phyloP scores from a whole-genome alignment of 1,140 invertebrate species.

The Phymorhynchus buccinoides region DNA sequence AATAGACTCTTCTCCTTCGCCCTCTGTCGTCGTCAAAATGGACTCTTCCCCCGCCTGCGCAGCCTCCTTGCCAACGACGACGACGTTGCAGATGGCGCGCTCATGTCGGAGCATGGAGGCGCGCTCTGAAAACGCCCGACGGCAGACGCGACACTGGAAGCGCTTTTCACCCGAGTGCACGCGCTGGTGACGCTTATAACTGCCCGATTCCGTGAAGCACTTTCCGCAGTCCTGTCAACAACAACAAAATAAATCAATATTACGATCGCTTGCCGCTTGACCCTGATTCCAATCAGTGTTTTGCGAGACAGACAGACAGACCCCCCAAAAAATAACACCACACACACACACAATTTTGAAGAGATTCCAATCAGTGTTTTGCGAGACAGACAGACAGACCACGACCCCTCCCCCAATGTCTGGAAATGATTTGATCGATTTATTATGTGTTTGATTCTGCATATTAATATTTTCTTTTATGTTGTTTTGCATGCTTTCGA shows the following conservation, averaged over 20 bases:
- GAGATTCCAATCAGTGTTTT: too few species aligned
- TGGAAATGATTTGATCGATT: too few species aligned
- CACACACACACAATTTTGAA: neutral
- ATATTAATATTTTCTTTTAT: too few species aligned
- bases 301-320: too few species aligned
- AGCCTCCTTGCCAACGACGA: neutral
- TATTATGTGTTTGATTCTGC: too few species aligned
- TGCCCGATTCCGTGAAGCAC: constrained; percentile 44
- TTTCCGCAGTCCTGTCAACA: constrained; percentile 38
- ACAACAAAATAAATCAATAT: too few species aligned
- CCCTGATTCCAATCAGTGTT: too few species aligned
- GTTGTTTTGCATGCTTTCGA: too few species aligned
- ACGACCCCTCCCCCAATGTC: too few species aligned
- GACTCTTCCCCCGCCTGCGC: neutral
- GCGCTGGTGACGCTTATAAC: constrained; percentile 45
- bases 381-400: too few species aligned
- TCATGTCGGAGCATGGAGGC: constrained; percentile 37
- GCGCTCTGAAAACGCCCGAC: constrained; percentile 43
- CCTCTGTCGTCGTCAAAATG: neutral
- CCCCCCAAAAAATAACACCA: too few species aligned
- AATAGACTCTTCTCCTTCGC: neutral
- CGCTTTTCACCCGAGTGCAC: constrained; percentile 49
- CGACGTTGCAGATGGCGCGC: constrained; percentile 36
- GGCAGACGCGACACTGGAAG: constrained; percentile 41
- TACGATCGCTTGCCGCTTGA: too few species aligned